Conservation (phyloP, 2,888 invertebrate species). For the Platycheirus albimanus region DNA sequence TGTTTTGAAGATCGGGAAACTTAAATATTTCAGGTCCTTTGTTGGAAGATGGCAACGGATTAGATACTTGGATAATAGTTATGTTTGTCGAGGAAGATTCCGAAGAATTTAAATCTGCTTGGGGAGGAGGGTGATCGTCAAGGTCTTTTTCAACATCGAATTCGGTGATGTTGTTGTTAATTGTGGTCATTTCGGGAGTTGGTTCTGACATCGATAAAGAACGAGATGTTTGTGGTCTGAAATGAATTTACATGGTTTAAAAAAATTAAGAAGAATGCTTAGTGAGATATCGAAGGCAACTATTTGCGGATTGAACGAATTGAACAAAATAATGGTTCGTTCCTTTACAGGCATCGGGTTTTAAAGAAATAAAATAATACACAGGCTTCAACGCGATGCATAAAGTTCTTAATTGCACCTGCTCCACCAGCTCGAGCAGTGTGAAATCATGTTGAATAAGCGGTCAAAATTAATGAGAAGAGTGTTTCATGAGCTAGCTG, state of each 20-base stretch:
- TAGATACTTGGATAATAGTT: conserved; percentile 86
- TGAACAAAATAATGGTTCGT: too few relatives aligned
- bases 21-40: conserved; percentile 80
- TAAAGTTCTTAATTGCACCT: too few relatives aligned
- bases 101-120: conserved; percentile 27
- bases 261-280: too few relatives aligned
- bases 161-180: conserved; percentile 76
- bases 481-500: too few relatives aligned
- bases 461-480: too few relatives aligned
- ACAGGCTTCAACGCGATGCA: too few relatives aligned
- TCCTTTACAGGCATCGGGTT: too few relatives aligned
- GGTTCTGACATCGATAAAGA: conserved; percentile 78
- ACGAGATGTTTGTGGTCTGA: conserved; percentile 81
- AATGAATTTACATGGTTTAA: conserved; percentile 15
- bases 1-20: conserved; percentile 78
- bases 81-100: conserved; percentile 82
- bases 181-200: conserved; percentile 55
- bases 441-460: too few relatives aligned
- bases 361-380: too few relatives aligned
- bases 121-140: conserved; percentile 45
- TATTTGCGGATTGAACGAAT: too few relatives aligned
- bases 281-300: too few relatives aligned
- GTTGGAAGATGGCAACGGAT: conserved; percentile 78
- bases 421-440: too few relatives aligned
- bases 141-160: conserved; percentile 75